Base-by-base conservation (phyloP, 2,113 vertebrate species). In the Asarcornis scutulata region DNA sequence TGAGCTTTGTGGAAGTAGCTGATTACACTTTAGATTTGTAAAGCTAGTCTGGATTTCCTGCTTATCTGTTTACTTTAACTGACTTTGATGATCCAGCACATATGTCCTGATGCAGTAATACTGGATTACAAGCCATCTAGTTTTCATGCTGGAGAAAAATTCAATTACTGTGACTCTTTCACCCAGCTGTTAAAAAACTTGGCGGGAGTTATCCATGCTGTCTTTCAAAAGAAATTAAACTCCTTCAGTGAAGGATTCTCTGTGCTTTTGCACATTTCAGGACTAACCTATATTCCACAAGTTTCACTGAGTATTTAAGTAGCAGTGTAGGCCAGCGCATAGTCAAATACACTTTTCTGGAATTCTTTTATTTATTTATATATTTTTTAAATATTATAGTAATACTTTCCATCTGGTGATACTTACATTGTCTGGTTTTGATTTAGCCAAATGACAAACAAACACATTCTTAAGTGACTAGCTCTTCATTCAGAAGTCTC, bases 11-110 rank as follows among this genome's bases (percentile, higher is more conserved):
- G 56, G 58, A 94, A 88, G 56, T 64, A 88, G 32, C 27, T 93
- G 67, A 88, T 77, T 88, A 74, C 38, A 60, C 59, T 92, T 58
- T 11, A 83, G 42, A 53, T 89, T 83, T 81, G n/a, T 77, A 93
- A 83, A 88, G 40, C 25, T 58, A 69, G 50, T 32, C 71, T 96
- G 63, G 36, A 71, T 94, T 95, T 92, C 72, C 85, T 86, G 59
- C 74, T 85, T 93, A 31, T 89, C 59, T 93, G 42, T 94, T 93
- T 87, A 58, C 56, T 94, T 86, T 88, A 75, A 48, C 32, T 94
- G 82, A 44, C 60, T 86, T 69, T 87, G 79, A 69, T 83, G 74
- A 81, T 80, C 34, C 88, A 62, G 42, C 50, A 89, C 82, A 86
- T 69, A 68, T 59, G 91, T 86, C 32, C 72, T 2, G 3, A 48